A percentile compares a stretch with the other conserved stretches of the same genome.
Conservation (phyloP, 1,140 invertebrate species). For the Meloidogyne chitwoodi region DNA sequence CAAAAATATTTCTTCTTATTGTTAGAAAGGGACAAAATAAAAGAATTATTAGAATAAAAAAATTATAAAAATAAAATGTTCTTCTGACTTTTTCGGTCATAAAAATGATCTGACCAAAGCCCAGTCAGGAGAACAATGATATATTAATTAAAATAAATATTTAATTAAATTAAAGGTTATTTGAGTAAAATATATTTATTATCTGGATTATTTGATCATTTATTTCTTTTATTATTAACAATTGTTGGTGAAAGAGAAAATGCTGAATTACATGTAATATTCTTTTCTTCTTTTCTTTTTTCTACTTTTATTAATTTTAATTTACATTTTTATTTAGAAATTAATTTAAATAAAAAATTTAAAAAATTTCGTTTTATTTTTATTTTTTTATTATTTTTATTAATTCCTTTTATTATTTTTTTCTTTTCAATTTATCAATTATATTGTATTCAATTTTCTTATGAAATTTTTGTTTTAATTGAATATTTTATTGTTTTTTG, state of each 20-base stretch:
- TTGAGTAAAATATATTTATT: not conserved
- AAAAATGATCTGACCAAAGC: too few relatives aligned
- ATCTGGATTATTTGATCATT: constrained; percentile 21
- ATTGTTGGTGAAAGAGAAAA: constrained; percentile 38
- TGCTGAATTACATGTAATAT: constrained; percentile 29
- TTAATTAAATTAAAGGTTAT: not conserved
- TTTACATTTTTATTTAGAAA: constrained; percentile 13
- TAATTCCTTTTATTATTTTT: constrained; percentile 2
- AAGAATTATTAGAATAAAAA: too few relatives aligned
- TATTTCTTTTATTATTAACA: constrained; percentile 27
- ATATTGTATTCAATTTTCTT: not conserved
- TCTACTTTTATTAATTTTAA: not conserved
- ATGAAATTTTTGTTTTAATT: constrained; percentile 6
- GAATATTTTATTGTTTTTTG: constrained; percentile 7
- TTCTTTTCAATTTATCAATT: constrained; percentile 14
- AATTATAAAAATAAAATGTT: too few relatives aligned
- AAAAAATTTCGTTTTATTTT: not conserved
- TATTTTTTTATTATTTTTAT: not conserved
- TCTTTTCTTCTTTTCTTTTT: constrained; percentile 19
- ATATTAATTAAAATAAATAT: too few relatives aligned
- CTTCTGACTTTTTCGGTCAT: too few relatives aligned
- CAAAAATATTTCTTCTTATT: too few relatives aligned
- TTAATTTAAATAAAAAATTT: not conserved
- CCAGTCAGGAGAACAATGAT: too few relatives aligned
- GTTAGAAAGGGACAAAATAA: too few relatives aligned